Base-by-base conservation (phyloP, 2,888 invertebrate species). In the Orgyia antiqua region DNA sequence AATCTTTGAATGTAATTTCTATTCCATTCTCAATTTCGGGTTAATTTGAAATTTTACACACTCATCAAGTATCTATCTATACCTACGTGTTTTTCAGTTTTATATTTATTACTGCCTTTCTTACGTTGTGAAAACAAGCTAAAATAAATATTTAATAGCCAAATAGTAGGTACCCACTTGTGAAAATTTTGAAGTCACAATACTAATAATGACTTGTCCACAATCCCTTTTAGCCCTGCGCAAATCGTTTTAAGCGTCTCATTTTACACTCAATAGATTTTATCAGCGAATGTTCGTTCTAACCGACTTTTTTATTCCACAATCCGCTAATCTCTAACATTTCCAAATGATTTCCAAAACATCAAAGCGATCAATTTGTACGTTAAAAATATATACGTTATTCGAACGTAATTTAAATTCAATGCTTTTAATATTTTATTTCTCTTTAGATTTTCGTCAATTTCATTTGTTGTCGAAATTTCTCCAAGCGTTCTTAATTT, bases 331-430 rank as follows among this genome's bases (percentile, higher is more conserved):
- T 54, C 51, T 31, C 20, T 23, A 45, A 48, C 56, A 47, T 46
- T 51, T 29, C 29, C 45, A 32, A 33, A 48, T 36, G 38, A 42
- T 49, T 51, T 40, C 31, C 24, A 36, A 36, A 36, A 56, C 56
- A 58, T 60, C 65, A 65, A 65, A 65, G 58, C 57, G 45, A 60
- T 55, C 51, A 55, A 55, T 56, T 48, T 43, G 38, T 36, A 45
- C 42, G 32, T 44, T 32, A 36, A 42, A 44, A 15, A 15, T 15
- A 46, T 45, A 29, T 27, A 27, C 15, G 24, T 51, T 45, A 36
- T 44, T 24, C 33, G 29, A 21, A 29, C 42, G 33, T 57, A 57
- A 64, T 64, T 58, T 57, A 46, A 59, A 55, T 45, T 36, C 46
- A 53, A 57, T 45, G 47, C 41, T 44, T 23, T 23, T 52, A 45